These are phyloP conservation scores for Aeoliscus strigatus DNA, from an alignment of 2,797 vertebrate species.

Conservation along the genomic window DNA sequence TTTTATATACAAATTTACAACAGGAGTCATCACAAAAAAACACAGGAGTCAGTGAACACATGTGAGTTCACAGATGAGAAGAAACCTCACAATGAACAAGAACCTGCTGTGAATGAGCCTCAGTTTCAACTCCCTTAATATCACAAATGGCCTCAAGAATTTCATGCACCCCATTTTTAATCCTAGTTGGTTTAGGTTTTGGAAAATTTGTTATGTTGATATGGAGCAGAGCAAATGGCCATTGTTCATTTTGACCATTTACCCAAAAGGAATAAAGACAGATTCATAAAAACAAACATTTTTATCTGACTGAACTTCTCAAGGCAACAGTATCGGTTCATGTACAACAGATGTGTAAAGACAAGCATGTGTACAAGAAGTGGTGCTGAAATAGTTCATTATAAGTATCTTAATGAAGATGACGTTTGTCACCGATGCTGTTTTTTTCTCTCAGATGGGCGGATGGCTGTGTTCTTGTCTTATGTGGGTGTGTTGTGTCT, in stretches of 20 bases:
- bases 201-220: conserved; percentile 19
- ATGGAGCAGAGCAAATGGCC: conserved; percentile 18
- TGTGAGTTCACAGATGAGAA: conserved; percentile 38
- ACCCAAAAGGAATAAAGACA: too few species aligned
- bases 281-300: too few species aligned
- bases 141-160: conserved; percentile 45
- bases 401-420: too few species aligned
- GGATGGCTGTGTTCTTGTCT: too few species aligned
- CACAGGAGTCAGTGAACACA: too few species aligned
- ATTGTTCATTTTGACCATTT: conserved; percentile 39
- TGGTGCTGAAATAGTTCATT: too few species aligned
- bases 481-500: too few species aligned
- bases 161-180: conserved; percentile 23
- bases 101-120: conserved; percentile 44
- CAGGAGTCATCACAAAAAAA: too few species aligned
- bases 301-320: too few species aligned
- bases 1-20: conserved; percentile 50
- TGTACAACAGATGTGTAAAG: background rate
- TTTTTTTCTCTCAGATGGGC: too few species aligned
- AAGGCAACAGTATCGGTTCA: background rate
- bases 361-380: background rate
- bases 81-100: conserved; percentile 52
- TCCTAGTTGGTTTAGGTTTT: conserved; percentile 16
- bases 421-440: too few species aligned
- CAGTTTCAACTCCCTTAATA: conserved; percentile 37